Percentiles rank a stretch among this genome's conserved stretches.
These are phyloP conservation scores for Gibbula magus DNA, from an alignment of 2,888 invertebrate species.

Conservation along the genomic window DNA sequence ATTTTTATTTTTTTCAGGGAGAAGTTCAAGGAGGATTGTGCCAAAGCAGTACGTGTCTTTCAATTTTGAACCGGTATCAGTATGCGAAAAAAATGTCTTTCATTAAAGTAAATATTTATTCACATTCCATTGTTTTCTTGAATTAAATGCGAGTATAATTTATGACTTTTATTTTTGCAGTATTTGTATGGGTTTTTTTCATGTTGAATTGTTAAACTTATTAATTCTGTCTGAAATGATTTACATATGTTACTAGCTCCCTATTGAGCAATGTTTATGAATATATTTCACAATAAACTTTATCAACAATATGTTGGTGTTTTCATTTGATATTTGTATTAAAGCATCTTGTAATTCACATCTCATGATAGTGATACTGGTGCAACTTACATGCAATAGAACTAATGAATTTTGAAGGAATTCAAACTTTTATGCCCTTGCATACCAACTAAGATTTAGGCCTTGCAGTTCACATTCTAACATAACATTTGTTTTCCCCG, in stretches of 20 bases:
- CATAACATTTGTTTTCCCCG: no score
- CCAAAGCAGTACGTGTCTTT: slow-evolving; percentile 64
- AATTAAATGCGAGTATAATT: not conserved
- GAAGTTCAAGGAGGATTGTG: slow-evolving; percentile 63
- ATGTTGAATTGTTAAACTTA: no score
- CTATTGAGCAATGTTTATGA: not conserved
- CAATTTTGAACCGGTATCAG: slow-evolving; percentile 33
- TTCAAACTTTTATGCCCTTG: no score
- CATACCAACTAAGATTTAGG: no score
- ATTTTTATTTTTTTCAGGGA: slow-evolving; percentile 55
- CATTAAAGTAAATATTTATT: no score
- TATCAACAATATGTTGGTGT: not conserved
- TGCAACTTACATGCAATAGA: no score
- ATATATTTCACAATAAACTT: not conserved
- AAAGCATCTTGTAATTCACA: not conserved
- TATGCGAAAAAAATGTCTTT: not conserved
- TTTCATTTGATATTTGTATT: not conserved
- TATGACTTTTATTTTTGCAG: not conserved
- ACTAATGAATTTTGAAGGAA: no score
- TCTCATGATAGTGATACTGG: no score
- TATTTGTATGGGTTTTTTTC: not conserved
- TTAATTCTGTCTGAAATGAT: not conserved
- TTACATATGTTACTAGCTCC: not conserved
- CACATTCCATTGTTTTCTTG: not conserved
- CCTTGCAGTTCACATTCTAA: no score